phyloP scores from a whole-genome alignment of 2,797 vertebrate genomes.

The Mormyrus proboscirostris region DNA sequence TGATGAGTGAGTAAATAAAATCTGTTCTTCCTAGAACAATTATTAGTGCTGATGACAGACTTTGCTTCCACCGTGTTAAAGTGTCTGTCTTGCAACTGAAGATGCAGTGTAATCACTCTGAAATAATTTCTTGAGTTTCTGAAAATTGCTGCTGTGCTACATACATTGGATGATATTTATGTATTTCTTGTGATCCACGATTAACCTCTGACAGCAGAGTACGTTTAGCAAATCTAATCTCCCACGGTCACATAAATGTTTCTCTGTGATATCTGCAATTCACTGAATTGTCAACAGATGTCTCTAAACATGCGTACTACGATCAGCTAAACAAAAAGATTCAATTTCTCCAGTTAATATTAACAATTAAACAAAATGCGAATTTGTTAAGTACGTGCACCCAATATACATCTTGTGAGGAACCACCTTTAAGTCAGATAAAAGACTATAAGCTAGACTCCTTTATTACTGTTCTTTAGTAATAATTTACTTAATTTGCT shows the following conservation, averaged over 20 bases:
- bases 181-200: neutral
- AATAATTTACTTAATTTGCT: too few species aligned
- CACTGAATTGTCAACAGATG: constrained; percentile 3
- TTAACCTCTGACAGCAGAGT: neutral
- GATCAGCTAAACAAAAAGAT: neutral
- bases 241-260: neutral
- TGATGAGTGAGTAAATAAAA: neutral
- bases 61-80: neutral
- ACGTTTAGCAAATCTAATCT: neutral
- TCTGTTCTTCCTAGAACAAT: neutral
- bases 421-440: neutral
- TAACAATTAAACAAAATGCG: neutral
- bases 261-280: neutral
- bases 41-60: neutral
- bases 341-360: neutral
- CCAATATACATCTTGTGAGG: neutral
- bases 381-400: neutral
- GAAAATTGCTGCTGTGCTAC: neutral
- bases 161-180: neutral
- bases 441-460: neutral
- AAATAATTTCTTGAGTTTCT: neutral
- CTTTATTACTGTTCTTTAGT: neutral
- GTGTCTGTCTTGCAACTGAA: neutral
- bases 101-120: neutral
- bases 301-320: neutral